Evolutionary conservation across 2,113 vertebrate genomes (phyloP).

Genomic region (Ivindomyrus marchei): DNA sequence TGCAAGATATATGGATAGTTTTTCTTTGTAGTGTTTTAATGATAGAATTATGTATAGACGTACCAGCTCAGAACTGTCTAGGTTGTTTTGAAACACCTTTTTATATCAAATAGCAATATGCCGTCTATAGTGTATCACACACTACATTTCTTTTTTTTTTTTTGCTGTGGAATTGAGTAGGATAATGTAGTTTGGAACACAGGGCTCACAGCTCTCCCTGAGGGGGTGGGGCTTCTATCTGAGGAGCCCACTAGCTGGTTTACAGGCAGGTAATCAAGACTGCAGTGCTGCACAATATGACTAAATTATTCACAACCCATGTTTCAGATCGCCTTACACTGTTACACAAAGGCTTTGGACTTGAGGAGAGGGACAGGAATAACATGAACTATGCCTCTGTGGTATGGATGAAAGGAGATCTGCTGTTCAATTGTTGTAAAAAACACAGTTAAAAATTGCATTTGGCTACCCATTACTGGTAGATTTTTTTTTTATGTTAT

Average conservation of each 20-base stretch:
- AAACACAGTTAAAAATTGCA: not conserved
- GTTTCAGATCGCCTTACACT: not conserved
- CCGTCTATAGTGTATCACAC: not conserved
- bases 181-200: not conserved
- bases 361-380: not conserved
- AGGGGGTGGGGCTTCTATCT: not conserved
- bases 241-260: not conserved
- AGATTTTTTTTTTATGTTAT: not conserved
- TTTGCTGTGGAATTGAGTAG: not conserved
- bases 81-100: not conserved
- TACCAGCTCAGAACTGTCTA: not conserved
- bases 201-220: not conserved
- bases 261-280: not conserved
- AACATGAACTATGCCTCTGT: not conserved
- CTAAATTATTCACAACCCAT: conserved; percentile 6
- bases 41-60: not conserved
- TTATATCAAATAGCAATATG: not conserved
- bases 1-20: not conserved
- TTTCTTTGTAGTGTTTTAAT: not conserved
- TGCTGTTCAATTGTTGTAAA: not conserved
- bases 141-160: not conserved
- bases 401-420: not conserved
- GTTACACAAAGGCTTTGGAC: not conserved
- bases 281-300: not conserved
- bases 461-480: not conserved